Evolutionary conservation across 2,797 vertebrate genomes (phyloP), one percentile per base, ranked within the genome.

Genomic region (Acipenser oxyrinchus): DNA sequence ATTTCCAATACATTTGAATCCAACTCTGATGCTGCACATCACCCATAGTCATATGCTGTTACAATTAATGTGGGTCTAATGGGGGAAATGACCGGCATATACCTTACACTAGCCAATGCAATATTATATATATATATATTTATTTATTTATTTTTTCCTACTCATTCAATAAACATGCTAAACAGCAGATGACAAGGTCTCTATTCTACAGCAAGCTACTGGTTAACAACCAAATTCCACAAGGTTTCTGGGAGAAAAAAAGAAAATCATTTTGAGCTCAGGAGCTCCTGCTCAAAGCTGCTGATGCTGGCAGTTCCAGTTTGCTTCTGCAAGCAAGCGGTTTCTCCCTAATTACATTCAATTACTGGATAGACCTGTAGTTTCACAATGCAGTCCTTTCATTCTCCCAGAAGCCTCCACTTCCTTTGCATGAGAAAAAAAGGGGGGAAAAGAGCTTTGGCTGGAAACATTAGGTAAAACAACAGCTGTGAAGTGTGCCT

Each of bases 291-390:
- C 65, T 60, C 69, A 78, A 81, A 81, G 74, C 73, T 79, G 79
- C 77, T 81, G 77, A 79, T 69, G 73, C 64, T 70, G 71, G 72
- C 68, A 75, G 65, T 74, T 79, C 66, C 65, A 61, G 68, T 74
- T 67, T 73, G 69, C 77, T 75, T 76, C 74, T 75, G 77, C 76
- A 74, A 81, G 79, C 68, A 71, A 71, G 71, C 73, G 75, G 73
- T 77, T 79, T 74, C 79, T 71, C 73, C 76, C 74, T 77, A 77
- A 81, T 81, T 81, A 81, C 73, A 72, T 75, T 69, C 79, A 81
- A 81, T 79, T 79, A 81, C 71, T 79, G 76, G 75, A 76, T 76
- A 65, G 60, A 63, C 62, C 73, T 75, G 67, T 70, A 69, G 70
- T 66, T 74, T 75, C 72, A 79, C 65, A 73, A 76, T 73, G 67